These are phyloP conservation scores for Ptychadena robeensis DNA, from an alignment of 2,797 vertebrate genomes.

Conservation along the genomic window DNA sequence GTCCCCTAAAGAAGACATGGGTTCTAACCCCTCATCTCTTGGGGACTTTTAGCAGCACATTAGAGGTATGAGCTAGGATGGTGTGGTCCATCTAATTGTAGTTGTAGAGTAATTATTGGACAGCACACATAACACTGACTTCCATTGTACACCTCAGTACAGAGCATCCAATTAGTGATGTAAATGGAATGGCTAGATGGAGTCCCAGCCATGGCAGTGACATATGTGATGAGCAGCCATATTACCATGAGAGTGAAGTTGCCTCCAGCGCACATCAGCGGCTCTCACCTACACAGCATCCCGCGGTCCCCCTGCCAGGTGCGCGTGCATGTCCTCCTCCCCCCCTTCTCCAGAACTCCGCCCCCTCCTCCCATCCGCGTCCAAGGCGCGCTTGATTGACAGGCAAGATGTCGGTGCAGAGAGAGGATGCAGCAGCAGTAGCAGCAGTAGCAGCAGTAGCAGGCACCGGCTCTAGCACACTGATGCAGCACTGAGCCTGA, in stretches of 20 bases:
- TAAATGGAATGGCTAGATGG: not conserved
- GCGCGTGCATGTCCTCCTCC: slow-evolving; percentile 56
- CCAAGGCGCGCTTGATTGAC: slow-evolving; percentile 84
- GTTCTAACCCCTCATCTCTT: no score
- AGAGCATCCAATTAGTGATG: not conserved
- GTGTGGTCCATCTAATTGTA: no score
- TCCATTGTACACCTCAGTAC: not conserved
- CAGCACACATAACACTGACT: not conserved
- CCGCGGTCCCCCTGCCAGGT: slow-evolving; percentile 35
- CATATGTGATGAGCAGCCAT: no score
- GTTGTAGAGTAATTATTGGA: not conserved
- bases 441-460: slow-evolving; percentile 6
- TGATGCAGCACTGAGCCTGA: slow-evolving; percentile 75
- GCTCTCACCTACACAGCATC: slow-evolving; percentile 14
- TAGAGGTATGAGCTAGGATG: no score
- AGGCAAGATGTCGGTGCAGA: slow-evolving; percentile 86
- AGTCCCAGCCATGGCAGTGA: no score
- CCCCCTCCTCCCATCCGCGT: slow-evolving; percentile 72
- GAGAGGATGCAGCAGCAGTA: slow-evolving; percentile 80
- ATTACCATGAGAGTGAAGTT: not conserved
- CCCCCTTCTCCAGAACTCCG: slow-evolving; percentile 76
- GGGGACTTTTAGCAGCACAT: no score
- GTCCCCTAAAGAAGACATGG: no score
- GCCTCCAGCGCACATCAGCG: no score
- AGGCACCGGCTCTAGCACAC: slow-evolving; percentile 75